These are phyloP conservation scores for Magallana angulata DNA, from an alignment of 1,140 invertebrate genomes.

Conservation along the genomic window DNA sequence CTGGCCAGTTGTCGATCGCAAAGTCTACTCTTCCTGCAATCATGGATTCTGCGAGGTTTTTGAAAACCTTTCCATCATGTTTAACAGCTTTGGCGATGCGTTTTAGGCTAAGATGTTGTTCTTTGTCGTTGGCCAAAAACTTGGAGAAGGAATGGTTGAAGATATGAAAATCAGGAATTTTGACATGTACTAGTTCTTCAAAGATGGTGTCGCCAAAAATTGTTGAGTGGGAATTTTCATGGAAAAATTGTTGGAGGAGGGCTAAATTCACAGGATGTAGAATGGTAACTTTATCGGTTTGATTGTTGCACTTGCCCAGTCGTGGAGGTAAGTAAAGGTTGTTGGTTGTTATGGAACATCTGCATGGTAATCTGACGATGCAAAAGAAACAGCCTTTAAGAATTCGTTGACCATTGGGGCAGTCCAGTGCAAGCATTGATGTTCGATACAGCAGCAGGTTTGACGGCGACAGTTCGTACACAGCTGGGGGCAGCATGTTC, in stretches of 20 bases:
- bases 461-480: constrained; percentile 3
- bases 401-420: constrained; percentile 44
- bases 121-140: no score
- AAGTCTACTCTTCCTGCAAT: neutral
- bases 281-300: constrained; percentile 36
- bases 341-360: constrained; percentile 42
- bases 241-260: constrained; percentile 46
- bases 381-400: constrained; percentile 43
- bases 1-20: no score
- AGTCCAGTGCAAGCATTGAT: constrained; percentile 33
- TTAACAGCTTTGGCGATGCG: constrained; percentile 35
- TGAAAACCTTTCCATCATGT: constrained; percentile 1
- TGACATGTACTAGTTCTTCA: neutral
- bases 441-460: constrained; percentile 6
- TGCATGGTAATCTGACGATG: constrained; percentile 40
- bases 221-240: neutral
- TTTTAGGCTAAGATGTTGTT: constrained; percentile 43
- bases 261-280: constrained; percentile 46
- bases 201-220: constrained; percentile 43
- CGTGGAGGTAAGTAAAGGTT: constrained; percentile 37
- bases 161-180: constrained; percentile 21
- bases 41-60: constrained; percentile 30
- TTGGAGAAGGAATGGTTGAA: no score
- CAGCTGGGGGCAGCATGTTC: neutral
- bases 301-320: constrained; percentile 37